phyloP scores from a whole-genome alignment of 2,888 invertebrate species.

The Arge pagana region DNA sequence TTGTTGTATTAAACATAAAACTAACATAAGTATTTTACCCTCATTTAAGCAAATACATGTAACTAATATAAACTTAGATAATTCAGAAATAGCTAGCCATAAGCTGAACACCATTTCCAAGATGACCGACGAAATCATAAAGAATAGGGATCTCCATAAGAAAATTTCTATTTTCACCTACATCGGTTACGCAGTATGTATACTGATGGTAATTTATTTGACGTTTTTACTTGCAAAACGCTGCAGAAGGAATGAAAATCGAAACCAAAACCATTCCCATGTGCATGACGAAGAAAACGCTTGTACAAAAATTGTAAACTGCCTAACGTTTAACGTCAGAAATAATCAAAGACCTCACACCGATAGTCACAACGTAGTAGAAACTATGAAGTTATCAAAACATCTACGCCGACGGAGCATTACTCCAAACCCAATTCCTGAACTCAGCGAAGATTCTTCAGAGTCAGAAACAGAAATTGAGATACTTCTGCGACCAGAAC shows the following conservation, averaged over 20 bases:
- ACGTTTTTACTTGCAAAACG: not conserved
- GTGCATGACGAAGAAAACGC: not conserved
- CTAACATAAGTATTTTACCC: not conserved
- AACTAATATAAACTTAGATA: not conserved
- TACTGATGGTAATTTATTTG: not conserved
- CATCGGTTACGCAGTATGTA: not conserved
- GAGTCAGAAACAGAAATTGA: not conserved
- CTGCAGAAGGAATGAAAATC: not conserved
- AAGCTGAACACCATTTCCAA: not conserved
- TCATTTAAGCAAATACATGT: not conserved
- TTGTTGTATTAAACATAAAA: not conserved
- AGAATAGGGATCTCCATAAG: not conserved
- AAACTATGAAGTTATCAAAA: not conserved
- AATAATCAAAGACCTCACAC: not conserved
- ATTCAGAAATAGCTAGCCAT: constrained; percentile 3
- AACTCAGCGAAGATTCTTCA: not conserved
- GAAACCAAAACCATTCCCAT: too few species aligned
- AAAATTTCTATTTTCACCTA: not conserved
- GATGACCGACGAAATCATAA: not conserved
- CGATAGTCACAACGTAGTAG: not conserved
- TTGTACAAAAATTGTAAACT: constrained; percentile 2
- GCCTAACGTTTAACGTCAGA: not conserved
- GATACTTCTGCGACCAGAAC: not conserved
- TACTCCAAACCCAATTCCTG: not conserved
- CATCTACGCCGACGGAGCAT: not conserved